phyloP scores from a whole-genome alignment of 2,113 vertebrate genomes.

The Anoura caudifer region DNA sequence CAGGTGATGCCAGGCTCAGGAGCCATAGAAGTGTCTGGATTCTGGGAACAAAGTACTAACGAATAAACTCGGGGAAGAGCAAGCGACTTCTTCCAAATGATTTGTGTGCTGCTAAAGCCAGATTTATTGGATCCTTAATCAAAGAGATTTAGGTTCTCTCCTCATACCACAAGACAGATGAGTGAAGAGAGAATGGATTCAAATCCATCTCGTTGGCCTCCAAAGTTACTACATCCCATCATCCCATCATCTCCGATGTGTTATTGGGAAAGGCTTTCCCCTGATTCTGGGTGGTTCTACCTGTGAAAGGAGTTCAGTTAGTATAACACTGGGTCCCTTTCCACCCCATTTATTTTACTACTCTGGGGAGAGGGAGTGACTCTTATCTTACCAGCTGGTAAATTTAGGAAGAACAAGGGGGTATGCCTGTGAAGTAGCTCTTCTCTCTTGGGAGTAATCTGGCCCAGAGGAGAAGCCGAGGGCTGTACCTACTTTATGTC shows the following conservation, averaged over 20 bases:
- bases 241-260: background rate
- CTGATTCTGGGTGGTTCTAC: background rate
- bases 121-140: background rate
- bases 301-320: background rate
- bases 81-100: background rate
- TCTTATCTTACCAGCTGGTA: background rate
- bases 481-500: no score
- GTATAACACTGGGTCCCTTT: background rate
- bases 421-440: background rate
- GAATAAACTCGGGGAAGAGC: background rate
- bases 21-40: background rate
- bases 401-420: background rate
- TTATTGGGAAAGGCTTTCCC: background rate
- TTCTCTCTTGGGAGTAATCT: background rate
- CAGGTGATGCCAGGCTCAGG: background rate
- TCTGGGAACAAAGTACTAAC: background rate
- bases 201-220: background rate
- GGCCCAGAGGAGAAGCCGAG: background rate
- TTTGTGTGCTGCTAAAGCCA: background rate
- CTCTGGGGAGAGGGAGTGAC: background rate
- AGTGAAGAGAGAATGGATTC: background rate
- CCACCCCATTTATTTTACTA: background rate
- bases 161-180: background rate
- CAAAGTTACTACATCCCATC: background rate
- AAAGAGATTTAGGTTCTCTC: background rate